Evolutionary conservation across 2,797 vertebrate genomes (phyloP), one percentile per base, ranked within the genome.

Genomic region (Alcedo quadribrachys): DNA sequence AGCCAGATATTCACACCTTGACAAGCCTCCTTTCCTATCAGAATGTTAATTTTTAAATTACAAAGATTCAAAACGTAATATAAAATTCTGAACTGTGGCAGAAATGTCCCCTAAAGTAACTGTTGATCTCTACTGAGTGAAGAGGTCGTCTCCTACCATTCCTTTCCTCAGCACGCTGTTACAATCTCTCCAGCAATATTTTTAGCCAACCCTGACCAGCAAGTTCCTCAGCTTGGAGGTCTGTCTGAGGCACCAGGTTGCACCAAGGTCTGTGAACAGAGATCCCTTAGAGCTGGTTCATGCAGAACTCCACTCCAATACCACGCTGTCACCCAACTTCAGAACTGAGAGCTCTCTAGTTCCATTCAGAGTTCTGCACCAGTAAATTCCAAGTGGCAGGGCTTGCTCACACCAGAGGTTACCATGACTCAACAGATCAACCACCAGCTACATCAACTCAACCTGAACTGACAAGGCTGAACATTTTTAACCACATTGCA

Each of bases 401-500:
- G 12, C 33, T 70, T 43, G 63, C 22, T 92, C 85, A 63, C 70
- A 87, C n/a, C 63, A 89, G 53, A 73, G 60, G 40, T 63, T 82
- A 68, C 42, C 69, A 27, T 51, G 69, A 81, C 60, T 88, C 74
- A 71, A 63, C 37, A 57, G 73, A 76, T 69, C 77, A 81, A 81
- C 77, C n/a, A 90, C 45, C 78, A 88, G 67, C 62, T 13, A 69
- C 61, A 58, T 63, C 71, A 80, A 65, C 37, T 57, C 68, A 57
- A 17, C 13, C 32, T 66, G 43, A 87, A 92, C 28, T 48, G 77
- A 73, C 53, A 84, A 60, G 48, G 70, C 42, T 84, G 53, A 85
- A 87, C 65, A 74, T 30, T 62, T 85, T 84, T 77, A 76, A 85
- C 76, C 73, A 42, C 61, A 48, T 66, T 89, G 53, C 60, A 80